Evolutionary conservation across 2,797 vertebrate genomes (phyloP).

Genomic region (Gadopsis marmoratus): DNA sequence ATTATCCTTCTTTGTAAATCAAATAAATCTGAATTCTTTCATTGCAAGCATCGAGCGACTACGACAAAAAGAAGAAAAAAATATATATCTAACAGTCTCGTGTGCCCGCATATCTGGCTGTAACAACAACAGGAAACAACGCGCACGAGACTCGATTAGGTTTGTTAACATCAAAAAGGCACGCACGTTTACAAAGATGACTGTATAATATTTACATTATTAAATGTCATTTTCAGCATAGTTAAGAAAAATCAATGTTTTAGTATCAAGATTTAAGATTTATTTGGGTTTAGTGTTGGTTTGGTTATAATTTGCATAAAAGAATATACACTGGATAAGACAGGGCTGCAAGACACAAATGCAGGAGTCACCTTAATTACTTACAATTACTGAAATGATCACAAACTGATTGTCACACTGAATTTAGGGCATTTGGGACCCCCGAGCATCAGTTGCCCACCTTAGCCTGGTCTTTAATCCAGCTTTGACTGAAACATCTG

Average conservation of each 20-base stretch:
- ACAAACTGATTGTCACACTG: neutral
- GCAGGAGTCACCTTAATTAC: neutral
- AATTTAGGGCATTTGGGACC: conserved; percentile 8
- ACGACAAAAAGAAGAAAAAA: neutral
- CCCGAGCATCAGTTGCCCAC: neutral
- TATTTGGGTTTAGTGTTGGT: neutral
- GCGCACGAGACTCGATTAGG: neutral
- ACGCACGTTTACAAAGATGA: neutral
- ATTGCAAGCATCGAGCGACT: neutral
- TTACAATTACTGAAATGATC: conserved; percentile 13
- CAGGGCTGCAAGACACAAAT: neutral
- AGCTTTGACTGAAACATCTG: conserved; percentile 30
- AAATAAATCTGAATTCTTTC: neutral
- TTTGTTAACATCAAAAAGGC: neutral
- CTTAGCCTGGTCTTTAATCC: neutral
- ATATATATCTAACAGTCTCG: neutral
- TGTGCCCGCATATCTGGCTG: neutral
- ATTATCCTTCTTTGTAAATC: neutral
- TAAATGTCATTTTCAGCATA: neutral
- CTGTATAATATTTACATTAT: neutral
- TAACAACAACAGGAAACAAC: neutral
- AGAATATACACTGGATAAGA: neutral
- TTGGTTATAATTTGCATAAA: neutral
- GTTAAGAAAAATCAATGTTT: neutral
- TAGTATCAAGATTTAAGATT: neutral